phyloP scores from a whole-genome alignment of 1,140 invertebrate species.

The Drosophila erecta region DNA sequence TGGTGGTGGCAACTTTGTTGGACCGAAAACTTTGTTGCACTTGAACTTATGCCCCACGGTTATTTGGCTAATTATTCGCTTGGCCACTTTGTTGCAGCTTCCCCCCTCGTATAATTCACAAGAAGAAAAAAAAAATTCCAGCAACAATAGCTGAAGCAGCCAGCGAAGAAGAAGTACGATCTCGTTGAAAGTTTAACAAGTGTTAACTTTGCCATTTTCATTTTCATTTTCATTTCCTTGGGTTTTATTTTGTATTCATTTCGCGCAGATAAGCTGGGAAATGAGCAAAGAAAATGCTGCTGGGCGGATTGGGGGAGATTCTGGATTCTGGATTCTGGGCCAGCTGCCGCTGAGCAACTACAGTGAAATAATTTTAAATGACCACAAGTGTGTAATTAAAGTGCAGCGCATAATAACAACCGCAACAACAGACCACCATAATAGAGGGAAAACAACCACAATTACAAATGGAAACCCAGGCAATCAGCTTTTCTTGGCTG shows the following conservation, averaged over 20 bases:
- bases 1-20: constrained; percentile 62
- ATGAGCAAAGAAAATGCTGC: constrained; percentile 52
- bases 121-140: constrained; percentile 31
- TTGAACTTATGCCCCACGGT: constrained; percentile 80
- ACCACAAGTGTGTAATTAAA: constrained; percentile 82
- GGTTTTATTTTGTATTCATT: constrained; percentile 67
- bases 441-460: constrained; percentile 19
- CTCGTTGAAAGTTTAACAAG: constrained; percentile 81
- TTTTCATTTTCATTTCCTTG: constrained; percentile 76
- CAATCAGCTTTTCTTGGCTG: constrained; percentile 61
- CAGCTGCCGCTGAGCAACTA: constrained; percentile 64
- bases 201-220: constrained; percentile 82
- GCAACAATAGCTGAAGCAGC: constrained; percentile 31
- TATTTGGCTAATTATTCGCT: constrained; percentile 82
- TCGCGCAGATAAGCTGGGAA: constrained; percentile 69
- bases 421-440: constrained; percentile 52
- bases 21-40: constrained; percentile 70
- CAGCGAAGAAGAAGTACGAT: constrained; percentile 30
- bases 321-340: constrained; percentile 52
- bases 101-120: constrained; percentile 69
- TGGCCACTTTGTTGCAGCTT: constrained; percentile 73
- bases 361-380: constrained; percentile 80
- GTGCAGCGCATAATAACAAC: constrained; percentile 74
- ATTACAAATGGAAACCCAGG: constrained; percentile 60
- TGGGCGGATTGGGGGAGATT: not conserved